Evolutionary conservation across 2,888 invertebrate species (phyloP).

Genomic region (Rotaria socialis): DNA sequence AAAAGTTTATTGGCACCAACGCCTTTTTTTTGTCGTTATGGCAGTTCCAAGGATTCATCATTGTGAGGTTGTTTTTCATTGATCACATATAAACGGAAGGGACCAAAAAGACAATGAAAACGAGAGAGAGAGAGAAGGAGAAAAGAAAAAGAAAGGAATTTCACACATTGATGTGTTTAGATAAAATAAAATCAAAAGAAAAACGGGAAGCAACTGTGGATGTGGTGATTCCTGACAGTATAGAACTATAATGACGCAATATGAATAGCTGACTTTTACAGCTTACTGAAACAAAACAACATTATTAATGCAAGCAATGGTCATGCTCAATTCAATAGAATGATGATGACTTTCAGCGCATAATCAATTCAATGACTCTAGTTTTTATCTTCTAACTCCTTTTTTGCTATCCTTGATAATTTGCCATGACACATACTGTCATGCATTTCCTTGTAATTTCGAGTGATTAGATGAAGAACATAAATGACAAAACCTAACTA

Average conservation of each 20-base stretch:
- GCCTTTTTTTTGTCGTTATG: not conserved
- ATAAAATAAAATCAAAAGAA: not conserved
- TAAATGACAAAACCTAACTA: not conserved
- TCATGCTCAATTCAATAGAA: not conserved
- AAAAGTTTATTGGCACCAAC: not conserved
- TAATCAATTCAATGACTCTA: not conserved
- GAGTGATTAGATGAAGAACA: not conserved
- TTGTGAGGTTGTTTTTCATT: not conserved
- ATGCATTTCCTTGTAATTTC: not conserved
- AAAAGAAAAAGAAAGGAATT: not conserved
- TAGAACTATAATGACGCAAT: not conserved
- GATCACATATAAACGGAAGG: not conserved
- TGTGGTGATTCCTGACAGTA: conserved; percentile 6
- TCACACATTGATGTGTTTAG: not conserved
- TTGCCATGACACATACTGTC: not conserved
- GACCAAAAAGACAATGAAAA: not conserved
- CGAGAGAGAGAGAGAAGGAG: not conserved
- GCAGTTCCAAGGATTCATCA: not conserved
- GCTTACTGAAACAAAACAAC: not conserved
- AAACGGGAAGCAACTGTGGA: not conserved
- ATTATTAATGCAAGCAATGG: not conserved
- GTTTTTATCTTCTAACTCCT: not conserved
- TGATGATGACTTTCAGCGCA: not conserved
- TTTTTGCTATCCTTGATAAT: not conserved
- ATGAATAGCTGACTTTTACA: not conserved